Conservation (phyloP, 2,113 vertebrate species). For the Pituophis catenifer region DNA sequence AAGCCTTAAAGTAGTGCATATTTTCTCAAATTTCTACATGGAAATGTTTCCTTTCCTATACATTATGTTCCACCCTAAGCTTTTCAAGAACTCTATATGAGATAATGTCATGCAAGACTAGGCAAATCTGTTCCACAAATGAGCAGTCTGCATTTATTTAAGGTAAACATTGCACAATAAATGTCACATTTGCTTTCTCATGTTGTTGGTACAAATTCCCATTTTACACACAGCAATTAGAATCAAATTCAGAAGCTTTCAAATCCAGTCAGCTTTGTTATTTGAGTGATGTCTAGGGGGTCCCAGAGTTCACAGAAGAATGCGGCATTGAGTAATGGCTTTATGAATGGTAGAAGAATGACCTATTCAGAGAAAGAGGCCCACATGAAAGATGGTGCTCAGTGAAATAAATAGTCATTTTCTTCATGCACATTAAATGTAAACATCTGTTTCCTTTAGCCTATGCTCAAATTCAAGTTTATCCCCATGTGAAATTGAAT, state of each 20-base stretch:
- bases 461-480: neutral
- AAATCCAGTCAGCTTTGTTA: constrained; percentile 8
- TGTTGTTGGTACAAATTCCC: neutral
- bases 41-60: neutral
- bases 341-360: constrained; percentile 1
- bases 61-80: neutral
- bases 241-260: constrained; percentile 22
- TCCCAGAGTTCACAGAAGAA: constrained; percentile 12
- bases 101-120: neutral
- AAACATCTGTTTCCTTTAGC: neutral
- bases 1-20: neutral
- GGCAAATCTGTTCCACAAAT: neutral
- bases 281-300: neutral
- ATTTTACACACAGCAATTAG: constrained; percentile 5
- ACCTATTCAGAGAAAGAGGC: neutral
- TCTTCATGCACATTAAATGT: constrained; percentile 1
- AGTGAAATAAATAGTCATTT: constrained; percentile 3
- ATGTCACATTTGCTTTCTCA: constrained; percentile 4
- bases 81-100: neutral
- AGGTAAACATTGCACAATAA: neutral
- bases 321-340: neutral
- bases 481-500: neutral
- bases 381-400: neutral
- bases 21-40: neutral
- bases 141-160: neutral